phyloP scores from a whole-genome alignment of 2,797 vertebrate genomes.

The Falco columbarius region DNA sequence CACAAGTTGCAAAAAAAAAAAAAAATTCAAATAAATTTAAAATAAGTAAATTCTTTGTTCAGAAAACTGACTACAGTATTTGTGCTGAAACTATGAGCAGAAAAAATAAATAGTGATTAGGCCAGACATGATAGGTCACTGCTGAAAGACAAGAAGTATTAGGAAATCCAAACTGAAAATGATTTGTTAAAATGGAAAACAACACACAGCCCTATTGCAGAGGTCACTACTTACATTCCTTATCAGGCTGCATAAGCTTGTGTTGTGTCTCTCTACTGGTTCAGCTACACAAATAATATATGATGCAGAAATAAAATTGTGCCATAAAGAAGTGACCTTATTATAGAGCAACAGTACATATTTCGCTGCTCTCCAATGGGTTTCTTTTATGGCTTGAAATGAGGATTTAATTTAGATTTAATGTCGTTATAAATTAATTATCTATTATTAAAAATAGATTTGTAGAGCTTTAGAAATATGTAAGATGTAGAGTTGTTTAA shows the following conservation, averaged over 20 bases:
- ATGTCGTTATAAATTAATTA: constrained; percentile 53
- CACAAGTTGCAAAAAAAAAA: neutral
- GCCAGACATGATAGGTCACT: neutral
- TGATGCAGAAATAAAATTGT: neutral
- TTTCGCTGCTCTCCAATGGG: neutral
- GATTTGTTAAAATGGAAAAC: neutral
- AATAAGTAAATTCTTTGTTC: neutral
- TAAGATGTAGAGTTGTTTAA: constrained; percentile 36
- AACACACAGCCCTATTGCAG: neutral
- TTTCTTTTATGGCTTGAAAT: constrained; percentile 10
- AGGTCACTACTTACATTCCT: neutral
- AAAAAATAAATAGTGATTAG: neutral
- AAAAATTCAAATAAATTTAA: neutral
- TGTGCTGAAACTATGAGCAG: neutral
- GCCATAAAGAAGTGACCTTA: neutral
- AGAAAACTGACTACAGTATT: neutral
- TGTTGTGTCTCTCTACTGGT: neutral
- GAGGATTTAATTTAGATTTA: constrained; percentile 48
- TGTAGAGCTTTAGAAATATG: constrained; percentile 17
- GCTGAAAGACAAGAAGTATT: neutral
- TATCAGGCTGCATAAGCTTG: neutral
- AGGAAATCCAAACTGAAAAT: neutral
- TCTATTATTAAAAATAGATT: constrained; percentile 57
- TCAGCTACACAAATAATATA: neutral
- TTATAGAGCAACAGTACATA: neutral